phyloP scores from a whole-genome alignment of 2,113 vertebrate species.

The Octodon degus region DNA sequence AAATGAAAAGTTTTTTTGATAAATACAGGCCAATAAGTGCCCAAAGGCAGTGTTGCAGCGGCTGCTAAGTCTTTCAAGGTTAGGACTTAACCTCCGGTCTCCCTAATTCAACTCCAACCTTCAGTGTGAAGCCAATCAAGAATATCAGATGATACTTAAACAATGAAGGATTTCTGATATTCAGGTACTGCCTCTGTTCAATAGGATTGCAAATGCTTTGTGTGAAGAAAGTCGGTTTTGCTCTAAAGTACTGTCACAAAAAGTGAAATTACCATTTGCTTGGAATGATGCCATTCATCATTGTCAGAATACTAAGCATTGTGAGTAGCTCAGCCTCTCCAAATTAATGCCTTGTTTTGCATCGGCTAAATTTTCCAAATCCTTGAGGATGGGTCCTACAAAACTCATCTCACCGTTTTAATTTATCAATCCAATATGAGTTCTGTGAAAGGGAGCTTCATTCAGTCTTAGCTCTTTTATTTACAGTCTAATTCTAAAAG shows the following conservation, averaged over 20 bases:
- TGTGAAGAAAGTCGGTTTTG: conserved; percentile 97
- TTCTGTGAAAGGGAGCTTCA: conserved; percentile 88
- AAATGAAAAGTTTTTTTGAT: conserved; percentile 96
- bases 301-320: conserved; percentile 98
- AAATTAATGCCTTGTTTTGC: conserved; percentile 99
- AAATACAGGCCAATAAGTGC: conserved; percentile 95
- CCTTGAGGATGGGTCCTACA: conserved; percentile 97
- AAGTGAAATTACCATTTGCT: conserved; percentile 99
- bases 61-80: conserved; percentile 99
- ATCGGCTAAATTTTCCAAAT: conserved; percentile 99
- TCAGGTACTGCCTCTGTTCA: conserved; percentile 98
- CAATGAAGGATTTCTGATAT: conserved; percentile 99
- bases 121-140: conserved; percentile 99
- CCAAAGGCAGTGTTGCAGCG: conserved; percentile 97
- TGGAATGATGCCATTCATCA: conserved; percentile 99
- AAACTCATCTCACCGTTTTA: conserved; percentile 95
- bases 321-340: conserved; percentile 96
- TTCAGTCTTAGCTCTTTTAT: conserved; percentile 90
- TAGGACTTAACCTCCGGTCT: conserved; percentile 99
- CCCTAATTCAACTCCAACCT: conserved; percentile 98
- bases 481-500: conserved; percentile 98
- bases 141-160: conserved; percentile 99
- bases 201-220: conserved; percentile 99
- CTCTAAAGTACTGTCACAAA: conserved; percentile 99
- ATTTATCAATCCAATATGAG: conserved; percentile 96